Base-by-base conservation (phyloP, 35 echinoderm and acorn worm genomes). In the Diadema setosum region DNA sequence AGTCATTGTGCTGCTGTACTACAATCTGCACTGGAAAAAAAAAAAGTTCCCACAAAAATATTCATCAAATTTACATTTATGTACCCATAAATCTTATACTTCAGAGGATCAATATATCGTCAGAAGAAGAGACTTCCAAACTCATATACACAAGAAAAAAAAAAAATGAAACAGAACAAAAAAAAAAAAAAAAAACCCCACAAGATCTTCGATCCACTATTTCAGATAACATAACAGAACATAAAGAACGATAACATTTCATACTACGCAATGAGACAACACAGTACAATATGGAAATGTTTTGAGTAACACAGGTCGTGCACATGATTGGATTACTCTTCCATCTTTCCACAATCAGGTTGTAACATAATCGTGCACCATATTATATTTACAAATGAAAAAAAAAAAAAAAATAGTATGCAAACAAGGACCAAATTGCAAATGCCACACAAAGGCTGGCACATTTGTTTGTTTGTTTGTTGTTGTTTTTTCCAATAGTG, bases 91-190 rank as follows among this genome's bases (percentile, higher is more conserved):
- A n/a, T n/a, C n/a, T n/a, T n/a, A n/a, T n/a, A n/a, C n/a, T n/a
- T n/a, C n/a, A n/a, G n/a, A n/a, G n/a, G n/a, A n/a, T n/a, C n/a
- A n/a, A n/a, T n/a, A 78, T 44, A 39, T 78, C 40, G 24, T 25
- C 33, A 78, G 40, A 21, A 21, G 18, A 42, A 39, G 31, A 78
- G 40, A n/a, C 44, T 3, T 36, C 29, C 11, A 6, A 78, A 35
- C 73, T 78, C 73, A 78, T 78, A 78, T 78, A 78, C 73, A 78
- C 44, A 44, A 78, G 44, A 78, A 78, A 35, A 67, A 67, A 33
- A 67, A 67, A 67, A 67, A 67, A 0, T n/a, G 18, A n/a, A 14
- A 33, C 30, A 33, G 16, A 1, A 2, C 27, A n/a, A 16, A 6
- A 14, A 33, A 67, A 67, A 18, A 65, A 67, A 33, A 33, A 11